Evolutionary conservation across 2,113 vertebrate genomes (phyloP), one percentile per base, ranked within the genome.

Genomic region (Pavo muticus): DNA sequence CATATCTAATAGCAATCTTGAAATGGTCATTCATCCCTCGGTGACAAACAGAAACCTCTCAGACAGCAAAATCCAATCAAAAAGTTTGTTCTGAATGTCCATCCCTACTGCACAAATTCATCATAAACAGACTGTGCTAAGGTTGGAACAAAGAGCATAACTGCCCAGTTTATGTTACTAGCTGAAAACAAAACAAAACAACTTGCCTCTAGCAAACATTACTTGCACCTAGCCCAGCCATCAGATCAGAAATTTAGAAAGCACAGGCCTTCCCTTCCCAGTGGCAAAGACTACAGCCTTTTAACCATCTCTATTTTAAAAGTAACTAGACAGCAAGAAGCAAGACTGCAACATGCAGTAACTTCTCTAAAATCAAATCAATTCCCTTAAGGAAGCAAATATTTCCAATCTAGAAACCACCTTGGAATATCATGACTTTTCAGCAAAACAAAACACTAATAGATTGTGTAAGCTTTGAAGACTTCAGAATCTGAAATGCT

Each of bases 131-230:
- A 42, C 17, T 20, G 37, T 25, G 37, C 3, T 45, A 47, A 79
- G 24, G 37, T 63, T n/a, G 50, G 70, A 72, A 78, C n/a, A 10
- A 85, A 88, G 42, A 84, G 54, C 7, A 84, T 74, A 88, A 84
- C 16, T 3, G 39, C 3, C 8, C 56, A 54, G 69, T 57, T 77
- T 37, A 80, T 92, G 70, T 64, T 52, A 85, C 29, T 68, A 84
- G 44, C 59, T 32, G 50, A 86, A 88, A 95, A 87, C 50, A 92
- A 88, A 95, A 87, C 50, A 92, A 37, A 95, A 81, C 50, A 93
- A 40, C 69, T 54, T 45, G 47, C 27, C 35, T 74, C 27, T 50
- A 77, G 65, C 45, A 91, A 86, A 48, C 7, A 57, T 13, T 42
- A n/a, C n/a, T 67, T 57, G 30, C 37, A 75, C 37, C 15, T 86